These are phyloP conservation scores for Drosophila pruinosa DNA, from an alignment of 1,140 invertebrate species.

Conservation along the genomic window DNA sequence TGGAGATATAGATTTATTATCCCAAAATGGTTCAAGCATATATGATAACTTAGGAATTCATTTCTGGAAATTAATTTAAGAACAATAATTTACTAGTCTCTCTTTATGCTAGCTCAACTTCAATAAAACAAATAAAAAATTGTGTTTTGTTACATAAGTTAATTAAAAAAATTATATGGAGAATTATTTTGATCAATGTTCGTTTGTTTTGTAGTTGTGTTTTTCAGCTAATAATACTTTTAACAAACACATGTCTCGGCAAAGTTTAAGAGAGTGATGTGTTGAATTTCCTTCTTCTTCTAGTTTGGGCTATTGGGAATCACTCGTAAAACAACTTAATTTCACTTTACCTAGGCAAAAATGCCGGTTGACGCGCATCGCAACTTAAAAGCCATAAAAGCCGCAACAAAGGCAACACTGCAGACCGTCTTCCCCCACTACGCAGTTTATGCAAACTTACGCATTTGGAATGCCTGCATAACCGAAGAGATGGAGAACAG, in stretches of 20 bases:
- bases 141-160: too few relatives aligned
- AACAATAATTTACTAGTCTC: too few relatives aligned
- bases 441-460: constrained; percentile 72
- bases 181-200: too few relatives aligned
- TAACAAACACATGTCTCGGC: background rate
- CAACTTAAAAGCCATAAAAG: constrained; percentile 53
- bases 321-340: constrained; percentile 20
- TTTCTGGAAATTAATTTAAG: too few relatives aligned
- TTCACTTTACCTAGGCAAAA: constrained; percentile 40
- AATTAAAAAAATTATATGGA: too few relatives aligned
- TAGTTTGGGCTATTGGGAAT: background rate
- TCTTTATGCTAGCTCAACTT: too few relatives aligned
- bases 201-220: background rate
- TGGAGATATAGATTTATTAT: too few relatives aligned
- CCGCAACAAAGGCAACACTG: constrained; percentile 60
- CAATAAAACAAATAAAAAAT: too few relatives aligned
- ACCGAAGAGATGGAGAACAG: background rate
- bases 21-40: too few relatives aligned
- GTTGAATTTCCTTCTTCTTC: background rate
- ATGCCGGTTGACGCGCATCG: constrained; percentile 41
- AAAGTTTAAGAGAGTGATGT: too few relatives aligned
- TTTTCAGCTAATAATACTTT: background rate
- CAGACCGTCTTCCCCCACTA: constrained; percentile 23
- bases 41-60: too few relatives aligned
- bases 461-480: constrained; percentile 52